phyloP scores from a whole-genome alignment of 2,888 invertebrate species.

The Tricholauxania praeusta region DNA sequence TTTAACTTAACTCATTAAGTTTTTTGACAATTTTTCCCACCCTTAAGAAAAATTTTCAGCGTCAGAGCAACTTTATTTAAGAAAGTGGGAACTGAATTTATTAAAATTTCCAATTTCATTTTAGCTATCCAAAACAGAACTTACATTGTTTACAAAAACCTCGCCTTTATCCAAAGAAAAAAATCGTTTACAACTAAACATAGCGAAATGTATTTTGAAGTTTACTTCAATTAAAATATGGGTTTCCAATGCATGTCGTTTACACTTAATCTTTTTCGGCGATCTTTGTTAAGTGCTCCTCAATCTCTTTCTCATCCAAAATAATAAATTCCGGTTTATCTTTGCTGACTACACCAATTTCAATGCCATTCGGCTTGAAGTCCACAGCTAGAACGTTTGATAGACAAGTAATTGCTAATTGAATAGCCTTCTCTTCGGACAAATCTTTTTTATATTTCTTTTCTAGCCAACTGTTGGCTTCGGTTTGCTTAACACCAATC shows the following conservation, averaged over 20 bases:
- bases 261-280: conserved; percentile 87
- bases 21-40: no score
- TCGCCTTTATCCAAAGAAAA: conserved; percentile 7
- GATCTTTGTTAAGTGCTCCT: conserved; percentile 90
- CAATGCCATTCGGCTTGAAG: conserved; percentile 96
- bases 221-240: background rate
- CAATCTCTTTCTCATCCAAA: conserved; percentile 87
- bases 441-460: conserved; percentile 97
- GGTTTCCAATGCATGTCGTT: background rate
- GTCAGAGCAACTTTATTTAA: no score
- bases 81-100: no score
- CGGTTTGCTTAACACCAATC: conserved; percentile 96
- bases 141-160: background rate
- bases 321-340: conserved; percentile 79
- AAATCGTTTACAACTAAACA: background rate
- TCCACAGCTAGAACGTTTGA: conserved; percentile 95
- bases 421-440: conserved; percentile 86
- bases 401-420: conserved; percentile 92
- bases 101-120: no score
- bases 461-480: conserved; percentile 96
- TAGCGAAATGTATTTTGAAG: no score
- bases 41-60: no score
- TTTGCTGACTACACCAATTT: conserved; percentile 92
- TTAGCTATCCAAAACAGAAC: no score
- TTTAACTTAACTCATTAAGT: no score